Percentiles rank a stretch among this genome's conserved stretches.
These are phyloP conservation scores for Hypomecis punctinalis DNA, from an alignment of 2,888 invertebrate genomes.

Conservation along the genomic window DNA sequence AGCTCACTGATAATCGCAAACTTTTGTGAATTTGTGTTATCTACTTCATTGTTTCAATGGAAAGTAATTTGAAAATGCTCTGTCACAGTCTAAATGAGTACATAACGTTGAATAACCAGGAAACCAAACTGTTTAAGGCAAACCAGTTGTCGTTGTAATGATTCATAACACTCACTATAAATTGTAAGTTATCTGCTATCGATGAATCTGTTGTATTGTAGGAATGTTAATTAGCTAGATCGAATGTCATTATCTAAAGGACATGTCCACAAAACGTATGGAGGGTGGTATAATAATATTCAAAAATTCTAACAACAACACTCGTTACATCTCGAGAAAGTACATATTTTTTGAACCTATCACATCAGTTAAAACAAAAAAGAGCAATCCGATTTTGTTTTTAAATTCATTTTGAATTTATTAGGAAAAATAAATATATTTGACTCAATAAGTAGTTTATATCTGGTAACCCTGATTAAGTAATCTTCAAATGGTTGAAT, in stretches of 20 bases:
- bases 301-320: no score
- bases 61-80: conserved; percentile 1
- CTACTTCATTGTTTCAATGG: conserved; percentile 5
- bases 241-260: conserved; percentile 9
- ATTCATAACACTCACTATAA: conserved; percentile 24
- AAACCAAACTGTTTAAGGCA: conserved; percentile 34
- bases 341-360: no score
- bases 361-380: no score
- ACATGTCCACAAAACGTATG: no score
- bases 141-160: conserved; percentile 26
- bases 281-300: no score
- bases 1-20: conserved; percentile 1
- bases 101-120: conserved; percentile 21
- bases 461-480: no score
- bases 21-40: conserved; percentile 2
- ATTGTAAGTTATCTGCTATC: conserved; percentile 7
- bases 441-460: no score
- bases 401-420: no score
- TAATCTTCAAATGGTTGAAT: no score
- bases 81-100: neutral
- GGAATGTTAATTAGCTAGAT: conserved; percentile 11
- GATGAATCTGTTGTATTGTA: neutral
- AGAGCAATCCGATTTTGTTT: no score
- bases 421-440: no score
- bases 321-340: no score